Percentiles rank a stretch among this genome's conserved stretches.
These are phyloP conservation scores for Patella ulyssiponensis DNA, from an alignment of 2,888 invertebrate species.

Conservation along the genomic window DNA sequence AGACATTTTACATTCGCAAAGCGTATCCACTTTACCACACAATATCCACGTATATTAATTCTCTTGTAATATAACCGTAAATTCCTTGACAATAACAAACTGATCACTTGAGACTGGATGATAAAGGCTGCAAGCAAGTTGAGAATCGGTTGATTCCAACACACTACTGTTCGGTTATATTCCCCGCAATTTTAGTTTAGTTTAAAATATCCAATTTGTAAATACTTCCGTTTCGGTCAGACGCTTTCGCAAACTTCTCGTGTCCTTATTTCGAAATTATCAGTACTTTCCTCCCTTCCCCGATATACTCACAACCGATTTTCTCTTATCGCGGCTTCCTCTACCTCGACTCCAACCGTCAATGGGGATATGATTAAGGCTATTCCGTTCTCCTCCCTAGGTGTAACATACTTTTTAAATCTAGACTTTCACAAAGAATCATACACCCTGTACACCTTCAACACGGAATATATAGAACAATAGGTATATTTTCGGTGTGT, in stretches of 20 bases:
- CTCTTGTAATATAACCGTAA: background rate
- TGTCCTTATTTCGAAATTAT: no score
- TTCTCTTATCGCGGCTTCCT: slow-evolving; percentile 32
- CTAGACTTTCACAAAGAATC: no score
- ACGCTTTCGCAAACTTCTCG: slow-evolving; percentile 1
- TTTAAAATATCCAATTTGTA: no score
- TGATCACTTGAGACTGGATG: background rate
- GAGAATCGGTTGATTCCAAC: background rate
- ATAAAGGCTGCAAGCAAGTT: background rate
- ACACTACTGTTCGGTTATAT: slow-evolving; percentile 2
- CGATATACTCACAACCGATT: no score
- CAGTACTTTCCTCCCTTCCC: no score
- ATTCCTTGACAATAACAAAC: slow-evolving; percentile 5
- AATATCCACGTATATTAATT: background rate
- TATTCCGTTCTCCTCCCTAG: slow-evolving; percentile 42
- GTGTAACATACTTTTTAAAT: background rate
- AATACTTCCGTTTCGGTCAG: background rate
- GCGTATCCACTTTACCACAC: no score
- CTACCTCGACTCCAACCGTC: slow-evolving; percentile 23
- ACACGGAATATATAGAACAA: no score
- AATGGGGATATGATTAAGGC: slow-evolving; percentile 31
- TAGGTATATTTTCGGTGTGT: no score
- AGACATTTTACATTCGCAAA: no score
- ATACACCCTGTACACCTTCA: no score
- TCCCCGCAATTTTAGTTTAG: slow-evolving; percentile 15